These are phyloP conservation scores for Oncorhynchus mykiss DNA, from an alignment of 2,113 vertebrate species.

Conservation along the genomic window DNA sequence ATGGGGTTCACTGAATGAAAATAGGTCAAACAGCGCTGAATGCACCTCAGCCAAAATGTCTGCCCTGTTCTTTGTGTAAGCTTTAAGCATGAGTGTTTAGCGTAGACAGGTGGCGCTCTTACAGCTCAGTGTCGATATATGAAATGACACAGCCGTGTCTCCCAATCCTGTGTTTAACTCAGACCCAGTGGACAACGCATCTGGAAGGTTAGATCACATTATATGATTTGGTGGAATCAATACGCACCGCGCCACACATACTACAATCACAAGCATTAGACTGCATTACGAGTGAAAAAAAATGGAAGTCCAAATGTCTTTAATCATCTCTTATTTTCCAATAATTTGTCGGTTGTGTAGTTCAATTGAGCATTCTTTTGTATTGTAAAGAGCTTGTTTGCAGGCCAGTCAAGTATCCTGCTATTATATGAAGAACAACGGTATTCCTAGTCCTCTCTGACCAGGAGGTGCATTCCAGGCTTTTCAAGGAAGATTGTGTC, in stretches of 20 bases:
- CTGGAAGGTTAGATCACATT: neutral
- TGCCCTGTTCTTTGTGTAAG: constrained; percentile 39
- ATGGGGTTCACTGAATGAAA: constrained; percentile 43
- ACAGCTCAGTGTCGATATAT: neutral
- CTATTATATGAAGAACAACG: constrained; percentile 11
- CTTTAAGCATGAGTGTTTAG: constrained; percentile 28
- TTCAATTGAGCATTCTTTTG: neutral
- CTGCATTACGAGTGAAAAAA: neutral
- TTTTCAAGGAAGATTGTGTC: constrained; percentile 1
- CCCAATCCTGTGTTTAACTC: constrained; percentile 4
- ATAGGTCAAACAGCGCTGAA: constrained; percentile 60
- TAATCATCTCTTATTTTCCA: neutral
- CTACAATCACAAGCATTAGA: neutral
- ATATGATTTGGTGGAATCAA: constrained; percentile 3
- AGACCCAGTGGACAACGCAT: neutral
- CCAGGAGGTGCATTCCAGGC: constrained; percentile 12
- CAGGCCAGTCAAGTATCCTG: neutral
- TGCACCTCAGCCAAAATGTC: constrained; percentile 59
- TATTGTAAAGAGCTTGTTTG: constrained; percentile 4
- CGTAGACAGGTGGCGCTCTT: constrained; percentile 51
- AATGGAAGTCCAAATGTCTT: neutral
- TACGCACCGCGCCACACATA: neutral
- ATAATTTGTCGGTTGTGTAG: neutral
- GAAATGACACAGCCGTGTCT: constrained; percentile 9
- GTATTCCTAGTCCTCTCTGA: constrained; percentile 7